These are phyloP conservation scores for Eupeodes latifasciatus DNA, from an alignment of 2,888 invertebrate species.

Conservation along the genomic window DNA sequence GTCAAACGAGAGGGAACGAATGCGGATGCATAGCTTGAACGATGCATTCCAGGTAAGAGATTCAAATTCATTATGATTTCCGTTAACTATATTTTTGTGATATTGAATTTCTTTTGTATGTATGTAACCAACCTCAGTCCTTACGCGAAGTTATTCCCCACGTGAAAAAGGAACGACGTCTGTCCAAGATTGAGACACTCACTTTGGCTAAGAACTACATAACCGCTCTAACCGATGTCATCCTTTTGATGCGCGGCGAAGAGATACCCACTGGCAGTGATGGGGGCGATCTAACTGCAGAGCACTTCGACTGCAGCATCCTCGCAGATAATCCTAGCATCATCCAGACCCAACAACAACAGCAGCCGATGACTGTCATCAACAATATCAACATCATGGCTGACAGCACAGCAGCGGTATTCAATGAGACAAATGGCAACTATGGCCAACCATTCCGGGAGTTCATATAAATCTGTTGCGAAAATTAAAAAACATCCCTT, in stretches of 20 bases:
- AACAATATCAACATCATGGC: slow-evolving; percentile 76
- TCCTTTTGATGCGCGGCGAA: slow-evolving; percentile 90
- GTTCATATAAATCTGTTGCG: slow-evolving; percentile 80
- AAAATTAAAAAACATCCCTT: background rate
- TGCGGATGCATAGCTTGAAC: slow-evolving; percentile 96
- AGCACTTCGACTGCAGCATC: slow-evolving; percentile 81
- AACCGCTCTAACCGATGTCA: slow-evolving; percentile 93
- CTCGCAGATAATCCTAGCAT: slow-evolving; percentile 80
- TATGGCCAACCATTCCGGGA: slow-evolving; percentile 83
- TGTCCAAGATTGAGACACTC: slow-evolving; percentile 94
- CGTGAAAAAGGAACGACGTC: slow-evolving; percentile 92
- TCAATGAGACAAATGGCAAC: slow-evolving; percentile 81
- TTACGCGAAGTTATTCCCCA: slow-evolving; percentile 94
- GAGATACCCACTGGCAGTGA: slow-evolving; percentile 77
- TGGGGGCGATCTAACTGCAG: slow-evolving; percentile 75
- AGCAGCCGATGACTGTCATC: slow-evolving; percentile 77
- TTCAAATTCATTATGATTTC: slow-evolving; percentile 15
- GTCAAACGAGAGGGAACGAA: slow-evolving; percentile 95
- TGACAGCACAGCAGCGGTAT: slow-evolving; percentile 76
- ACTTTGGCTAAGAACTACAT: slow-evolving; percentile 96
- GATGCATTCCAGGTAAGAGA: slow-evolving; percentile 92
- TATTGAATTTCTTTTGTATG: background rate
- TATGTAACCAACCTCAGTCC: slow-evolving; percentile 85
- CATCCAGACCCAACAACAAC: slow-evolving; percentile 79
- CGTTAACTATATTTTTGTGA: background rate